A percentile compares a stretch with the other conserved stretches of the same genome.
Evolutionary conservation across 2,113 vertebrate genomes (phyloP).

Genomic region (Platichthys flesus): DNA sequence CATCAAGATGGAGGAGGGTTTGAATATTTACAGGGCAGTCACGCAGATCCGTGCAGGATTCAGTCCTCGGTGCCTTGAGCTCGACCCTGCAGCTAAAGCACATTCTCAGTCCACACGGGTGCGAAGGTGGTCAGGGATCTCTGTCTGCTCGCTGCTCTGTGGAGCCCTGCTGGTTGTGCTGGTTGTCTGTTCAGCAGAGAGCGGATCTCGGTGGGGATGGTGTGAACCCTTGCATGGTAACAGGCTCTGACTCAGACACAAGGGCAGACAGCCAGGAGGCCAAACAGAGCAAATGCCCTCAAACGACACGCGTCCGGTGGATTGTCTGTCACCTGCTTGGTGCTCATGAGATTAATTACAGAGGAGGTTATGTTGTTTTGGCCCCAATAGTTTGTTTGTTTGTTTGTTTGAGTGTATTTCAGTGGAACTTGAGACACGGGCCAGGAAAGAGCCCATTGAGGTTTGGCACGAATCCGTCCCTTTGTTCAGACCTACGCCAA

Average conservation of each 20-base stretch:
- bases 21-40: not conserved
- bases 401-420: too few species aligned
- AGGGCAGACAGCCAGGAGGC: not conserved
- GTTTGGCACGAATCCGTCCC: too few species aligned
- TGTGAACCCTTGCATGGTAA: too few species aligned
- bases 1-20: not conserved
- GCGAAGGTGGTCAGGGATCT: constrained; percentile 21
- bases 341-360: not conserved
- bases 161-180: constrained; percentile 7
- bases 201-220: not conserved
- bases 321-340: not conserved
- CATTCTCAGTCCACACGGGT: not conserved
- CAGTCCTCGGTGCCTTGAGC: not conserved
- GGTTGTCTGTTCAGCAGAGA: constrained; percentile 7
- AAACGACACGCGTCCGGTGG: not conserved
- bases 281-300: not conserved
- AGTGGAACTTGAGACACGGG: too few species aligned
- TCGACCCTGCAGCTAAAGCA: constrained; percentile 3
- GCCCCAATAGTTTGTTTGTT: too few species aligned
- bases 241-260: too few species aligned
- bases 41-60: not conserved
- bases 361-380: not conserved
- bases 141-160: constrained; percentile 13
- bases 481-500: too few species aligned
- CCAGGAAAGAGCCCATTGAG: too few species aligned